Base-by-base conservation (phyloP, 2,888 invertebrate genomes). In the Pachydiplax longipennis region DNA sequence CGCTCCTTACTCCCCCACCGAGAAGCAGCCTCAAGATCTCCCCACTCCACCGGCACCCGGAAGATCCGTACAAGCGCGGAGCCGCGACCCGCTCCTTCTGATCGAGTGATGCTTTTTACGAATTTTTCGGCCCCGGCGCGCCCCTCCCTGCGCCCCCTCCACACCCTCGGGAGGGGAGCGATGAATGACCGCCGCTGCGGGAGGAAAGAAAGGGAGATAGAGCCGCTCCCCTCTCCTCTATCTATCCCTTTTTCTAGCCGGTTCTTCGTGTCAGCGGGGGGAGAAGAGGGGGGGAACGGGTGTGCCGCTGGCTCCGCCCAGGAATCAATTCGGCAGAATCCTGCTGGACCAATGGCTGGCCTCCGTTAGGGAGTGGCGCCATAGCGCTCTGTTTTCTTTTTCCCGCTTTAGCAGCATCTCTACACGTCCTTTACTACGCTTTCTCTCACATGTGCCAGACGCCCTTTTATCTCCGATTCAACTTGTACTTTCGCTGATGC, bases 71-170 rank as follows among this genome's bases (percentile, higher is more conserved):
- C 13, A 31, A 65, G 65, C 61, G 61, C 61, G 25, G 65, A 22
- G 8, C 65, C 65, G 65, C 65, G 73, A 73, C 25, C 61, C 31
- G 87, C 87, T 40, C 87, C 87, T 87, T 87, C 87, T 61, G 87
- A 87, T 87, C 87, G 61, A 87, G 61, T 87, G 87, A 87, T 87
- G 87, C 87, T 87, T 87, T 87, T 87, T 87, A 87, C 87, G 61
- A 53, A 87, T 87, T 87, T 87, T 87, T 87, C 58, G 83, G 83
- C 37, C 81, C 22, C 37, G 44, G n/a, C 81, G 18, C 81, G 44
- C n/a, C 82, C 82, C 48, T 53, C 82, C 10, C 53, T 31, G 48
- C 13, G 8, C 53, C 44, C 82, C 37, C 31, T 37, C 80, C 80
- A 3, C 35, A 10, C 6, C 3, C 15, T 25, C 37, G 37, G 35